phyloP scores from a whole-genome alignment of 2,113 vertebrate species.

The Oncorhynchus nerka region DNA sequence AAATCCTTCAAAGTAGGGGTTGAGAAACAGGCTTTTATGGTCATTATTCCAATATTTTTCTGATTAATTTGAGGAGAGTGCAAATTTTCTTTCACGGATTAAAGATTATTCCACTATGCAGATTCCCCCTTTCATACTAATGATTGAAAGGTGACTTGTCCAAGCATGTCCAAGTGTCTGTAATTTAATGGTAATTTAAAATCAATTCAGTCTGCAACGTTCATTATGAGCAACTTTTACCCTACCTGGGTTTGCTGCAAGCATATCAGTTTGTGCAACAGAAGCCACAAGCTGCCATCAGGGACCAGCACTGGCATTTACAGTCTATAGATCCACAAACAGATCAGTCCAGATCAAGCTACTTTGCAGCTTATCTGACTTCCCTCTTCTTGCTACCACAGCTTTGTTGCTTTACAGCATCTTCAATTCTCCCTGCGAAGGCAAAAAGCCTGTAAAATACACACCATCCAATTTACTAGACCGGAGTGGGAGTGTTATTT shows the following conservation, averaged over 20 bases:
- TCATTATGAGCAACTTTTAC: neutral
- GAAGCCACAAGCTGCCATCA: too few relatives aligned
- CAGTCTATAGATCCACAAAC: neutral
- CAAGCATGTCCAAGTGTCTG: conserved; percentile 11
- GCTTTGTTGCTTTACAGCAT: neutral
- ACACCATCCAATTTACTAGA: too few relatives aligned
- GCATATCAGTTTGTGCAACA: too few relatives aligned
- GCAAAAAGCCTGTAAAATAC: too few relatives aligned
- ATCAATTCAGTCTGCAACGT: conserved; percentile 44
- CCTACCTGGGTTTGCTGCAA: conserved; percentile 16
- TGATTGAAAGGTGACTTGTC: neutral
- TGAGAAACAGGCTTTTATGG: neutral
- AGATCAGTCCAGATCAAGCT: neutral
- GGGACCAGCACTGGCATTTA: neutral
- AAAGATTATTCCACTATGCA: neutral
- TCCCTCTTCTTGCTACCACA: neutral
- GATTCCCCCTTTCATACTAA: neutral
- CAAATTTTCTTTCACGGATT: neutral
- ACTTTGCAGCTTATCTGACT: neutral
- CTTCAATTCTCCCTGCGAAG: neutral
- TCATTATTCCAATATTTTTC: neutral
- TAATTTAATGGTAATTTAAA: conserved; percentile 56
- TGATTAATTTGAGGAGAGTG: neutral
- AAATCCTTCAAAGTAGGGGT: neutral
- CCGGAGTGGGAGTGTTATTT: too few relatives aligned